A percentile compares a stretch with the other conserved stretches of the same genome.
Conservation (phyloP, 2,113 vertebrate genomes). For the Loxodonta africana region DNA sequence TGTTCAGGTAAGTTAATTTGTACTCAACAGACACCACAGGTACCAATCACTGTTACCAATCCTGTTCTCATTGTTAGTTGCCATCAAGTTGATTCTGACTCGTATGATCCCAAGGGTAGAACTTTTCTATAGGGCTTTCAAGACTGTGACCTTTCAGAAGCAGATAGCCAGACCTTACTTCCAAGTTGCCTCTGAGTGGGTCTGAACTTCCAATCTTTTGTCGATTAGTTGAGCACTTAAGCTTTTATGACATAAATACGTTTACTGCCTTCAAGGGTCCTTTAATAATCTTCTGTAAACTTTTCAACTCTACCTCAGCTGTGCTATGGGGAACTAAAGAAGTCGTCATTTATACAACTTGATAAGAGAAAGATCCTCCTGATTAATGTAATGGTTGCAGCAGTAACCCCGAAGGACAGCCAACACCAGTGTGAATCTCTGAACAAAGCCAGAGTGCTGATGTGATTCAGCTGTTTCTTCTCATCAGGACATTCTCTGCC, state of each 20-base stretch:
- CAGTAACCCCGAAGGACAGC: background rate
- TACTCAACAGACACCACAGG: background rate
- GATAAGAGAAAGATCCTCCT: background rate
- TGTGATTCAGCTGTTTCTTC: background rate
- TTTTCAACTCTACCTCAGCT: background rate
- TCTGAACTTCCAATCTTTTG: too few species aligned
- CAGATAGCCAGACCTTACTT: too few species aligned
- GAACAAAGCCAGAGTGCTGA: background rate
- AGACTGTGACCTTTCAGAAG: too few species aligned
- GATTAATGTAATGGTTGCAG: background rate
- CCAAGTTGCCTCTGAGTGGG: too few species aligned
- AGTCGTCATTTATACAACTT: background rate
- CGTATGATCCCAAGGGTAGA: too few species aligned
- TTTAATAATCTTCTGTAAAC: background rate
- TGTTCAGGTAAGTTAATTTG: background rate
- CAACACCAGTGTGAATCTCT: background rate
- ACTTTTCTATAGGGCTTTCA: too few species aligned
- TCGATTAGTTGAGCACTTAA: too few species aligned
- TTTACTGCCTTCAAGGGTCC: background rate
- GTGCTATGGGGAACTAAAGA: background rate
- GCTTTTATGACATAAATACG: background rate
- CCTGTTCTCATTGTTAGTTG: background rate
- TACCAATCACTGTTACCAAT: background rate
- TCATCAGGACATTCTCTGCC: background rate
- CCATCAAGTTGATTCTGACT: too few species aligned